Percentiles rank a stretch among this genome's conserved stretches.
These are phyloP conservation scores for Aramus guarauna DNA, from an alignment of 2,113 vertebrate genomes.

Conservation along the genomic window DNA sequence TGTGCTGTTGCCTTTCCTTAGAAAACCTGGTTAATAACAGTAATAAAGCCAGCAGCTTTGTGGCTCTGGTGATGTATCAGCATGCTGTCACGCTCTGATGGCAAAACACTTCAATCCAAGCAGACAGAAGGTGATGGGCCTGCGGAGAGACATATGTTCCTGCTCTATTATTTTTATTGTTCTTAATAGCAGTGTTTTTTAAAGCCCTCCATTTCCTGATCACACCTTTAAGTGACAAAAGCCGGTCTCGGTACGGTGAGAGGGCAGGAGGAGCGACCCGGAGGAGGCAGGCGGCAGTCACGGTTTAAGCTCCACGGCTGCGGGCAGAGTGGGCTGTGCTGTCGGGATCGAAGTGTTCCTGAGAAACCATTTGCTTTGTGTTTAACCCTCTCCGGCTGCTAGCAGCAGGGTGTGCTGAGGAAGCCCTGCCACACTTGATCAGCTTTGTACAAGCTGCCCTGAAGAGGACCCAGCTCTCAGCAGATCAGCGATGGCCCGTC, in stretches of 20 bases:
- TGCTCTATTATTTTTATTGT: constrained; percentile 44
- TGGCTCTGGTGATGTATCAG: background rate
- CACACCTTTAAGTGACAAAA: constrained; percentile 11
- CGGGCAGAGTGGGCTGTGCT: background rate
- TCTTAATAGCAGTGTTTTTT: constrained; percentile 38
- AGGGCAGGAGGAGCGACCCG: background rate
- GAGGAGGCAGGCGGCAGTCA: background rate
- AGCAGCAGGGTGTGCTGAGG: background rate
- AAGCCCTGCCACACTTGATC: background rate
- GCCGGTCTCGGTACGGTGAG: fast-evolving
- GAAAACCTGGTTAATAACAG: constrained; percentile 34
- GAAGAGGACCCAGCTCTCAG: background rate
- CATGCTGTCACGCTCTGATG: constrained; percentile 12
- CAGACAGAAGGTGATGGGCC: constrained; percentile 40
- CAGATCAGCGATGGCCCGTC: background rate
- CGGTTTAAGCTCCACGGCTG: background rate
- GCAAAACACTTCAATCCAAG: constrained; percentile 55
- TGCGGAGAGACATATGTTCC: constrained; percentile 33
- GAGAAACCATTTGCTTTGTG: background rate
- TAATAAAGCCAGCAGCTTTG: constrained; percentile 25
- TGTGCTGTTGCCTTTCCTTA: background rate
- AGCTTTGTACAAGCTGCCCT: background rate
- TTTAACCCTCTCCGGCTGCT: background rate
- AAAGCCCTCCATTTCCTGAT: constrained; percentile 20
- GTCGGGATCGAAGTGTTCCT: background rate